These are phyloP conservation scores for Tinea semifulvella DNA, from an alignment of 2,888 invertebrate genomes.

Conservation along the genomic window DNA sequence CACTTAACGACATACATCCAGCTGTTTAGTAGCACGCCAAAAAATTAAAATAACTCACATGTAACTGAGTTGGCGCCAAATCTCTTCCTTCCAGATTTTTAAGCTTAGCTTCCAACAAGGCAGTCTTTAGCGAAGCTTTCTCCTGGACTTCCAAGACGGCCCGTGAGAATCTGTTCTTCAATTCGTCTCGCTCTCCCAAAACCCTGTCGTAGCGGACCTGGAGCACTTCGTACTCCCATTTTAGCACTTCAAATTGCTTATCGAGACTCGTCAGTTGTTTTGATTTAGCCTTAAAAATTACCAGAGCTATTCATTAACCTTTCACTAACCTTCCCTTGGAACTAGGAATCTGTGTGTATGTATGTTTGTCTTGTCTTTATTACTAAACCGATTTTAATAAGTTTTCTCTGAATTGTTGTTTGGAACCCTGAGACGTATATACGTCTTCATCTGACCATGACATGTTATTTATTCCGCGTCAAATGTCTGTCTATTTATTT, in stretches of 20 bases:
- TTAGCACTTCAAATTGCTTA: slow-evolving; percentile 69
- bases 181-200: slow-evolving; percentile 77
- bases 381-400: too few relatives aligned
- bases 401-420: too few relatives aligned
- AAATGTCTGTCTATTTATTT: too few relatives aligned
- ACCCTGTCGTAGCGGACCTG: slow-evolving; percentile 82
- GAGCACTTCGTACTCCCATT: slow-evolving; percentile 74
- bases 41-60: slow-evolving; percentile 38
- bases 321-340: too few relatives aligned
- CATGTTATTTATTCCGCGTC: too few relatives aligned
- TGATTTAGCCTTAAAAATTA: slow-evolving; percentile 63
- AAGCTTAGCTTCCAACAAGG: slow-evolving; percentile 80
- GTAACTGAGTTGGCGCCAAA: slow-evolving; percentile 67
- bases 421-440: too few relatives aligned
- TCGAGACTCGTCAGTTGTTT: slow-evolving; percentile 55
- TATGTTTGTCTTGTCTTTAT: too few relatives aligned
- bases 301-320: too few relatives aligned
- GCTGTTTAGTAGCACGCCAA: too few relatives aligned
- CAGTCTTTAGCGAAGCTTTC: slow-evolving; percentile 82
- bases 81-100: slow-evolving; percentile 74
- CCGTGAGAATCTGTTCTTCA: slow-evolving; percentile 80
- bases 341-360: too few relatives aligned
- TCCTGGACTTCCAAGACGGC: slow-evolving; percentile 90
- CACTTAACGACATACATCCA: too few relatives aligned
- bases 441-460: too few relatives aligned